phyloP scores from a whole-genome alignment of 1,140 invertebrate species.

The Anoplophora glabripennis region DNA sequence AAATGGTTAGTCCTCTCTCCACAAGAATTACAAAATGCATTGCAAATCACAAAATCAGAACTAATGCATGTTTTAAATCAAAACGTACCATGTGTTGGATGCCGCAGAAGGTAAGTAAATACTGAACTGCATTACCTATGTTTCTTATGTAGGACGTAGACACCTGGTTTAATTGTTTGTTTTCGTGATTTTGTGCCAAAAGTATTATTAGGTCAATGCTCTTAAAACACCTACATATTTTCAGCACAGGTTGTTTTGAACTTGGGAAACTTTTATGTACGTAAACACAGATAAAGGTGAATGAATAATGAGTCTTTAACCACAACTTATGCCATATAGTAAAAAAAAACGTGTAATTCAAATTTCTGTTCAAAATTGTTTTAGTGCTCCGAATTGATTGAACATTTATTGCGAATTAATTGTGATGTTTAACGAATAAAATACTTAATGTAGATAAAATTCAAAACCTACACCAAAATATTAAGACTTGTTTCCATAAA shows the following conservation, averaged over 20 bases:
- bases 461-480: background rate
- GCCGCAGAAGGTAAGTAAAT: conserved; percentile 72
- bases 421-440: too few species aligned
- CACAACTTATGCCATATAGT: too few species aligned
- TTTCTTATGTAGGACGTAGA: background rate
- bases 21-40: conserved; percentile 73
- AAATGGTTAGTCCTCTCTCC: conserved; percentile 76
- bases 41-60: conserved; percentile 79
- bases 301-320: too few species aligned
- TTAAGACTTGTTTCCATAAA: too few species aligned
- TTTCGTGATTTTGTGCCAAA: background rate
- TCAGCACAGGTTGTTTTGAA: too few species aligned
- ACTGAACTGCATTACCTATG: background rate
- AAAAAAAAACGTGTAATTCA: too few species aligned
- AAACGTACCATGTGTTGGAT: conserved; percentile 89
- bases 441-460: too few species aligned
- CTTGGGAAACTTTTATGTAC: too few species aligned
- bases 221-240: background rate
- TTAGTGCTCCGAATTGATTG: too few species aligned
- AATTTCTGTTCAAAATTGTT: too few species aligned
- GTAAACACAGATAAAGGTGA: too few species aligned
- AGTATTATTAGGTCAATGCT: conserved; percentile 8
- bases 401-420: too few species aligned
- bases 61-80: conserved; percentile 80
- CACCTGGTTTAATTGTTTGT: conserved; percentile 6